These are phyloP conservation scores for Amiota mariae DNA, from an alignment of 2,888 invertebrate genomes.

Conservation along the genomic window DNA sequence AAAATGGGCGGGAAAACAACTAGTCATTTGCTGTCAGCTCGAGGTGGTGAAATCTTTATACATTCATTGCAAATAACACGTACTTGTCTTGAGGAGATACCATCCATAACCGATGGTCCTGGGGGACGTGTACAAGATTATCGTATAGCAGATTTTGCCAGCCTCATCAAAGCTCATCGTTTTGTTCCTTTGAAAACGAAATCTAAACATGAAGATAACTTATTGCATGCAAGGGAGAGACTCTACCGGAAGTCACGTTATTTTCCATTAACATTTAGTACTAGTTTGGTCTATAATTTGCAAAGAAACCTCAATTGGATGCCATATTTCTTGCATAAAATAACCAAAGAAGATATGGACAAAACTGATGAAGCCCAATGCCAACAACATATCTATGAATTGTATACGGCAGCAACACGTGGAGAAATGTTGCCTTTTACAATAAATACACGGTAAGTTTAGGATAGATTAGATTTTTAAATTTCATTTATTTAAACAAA, in stretches of 20 bases:
- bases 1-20: conserved; percentile 90
- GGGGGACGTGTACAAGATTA: conserved; percentile 97
- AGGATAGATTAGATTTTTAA: not conserved
- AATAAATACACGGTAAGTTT: conserved; percentile 76
- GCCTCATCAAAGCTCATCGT: conserved; percentile 88
- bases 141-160: conserved; percentile 87
- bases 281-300: conserved; percentile 89
- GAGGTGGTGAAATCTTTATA: conserved; percentile 96
- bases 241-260: conserved; percentile 87
- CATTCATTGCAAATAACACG: conserved; percentile 90
- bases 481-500: conserved; percentile 9
- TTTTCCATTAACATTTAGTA: conserved; percentile 91
- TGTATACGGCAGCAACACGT: conserved; percentile 87
- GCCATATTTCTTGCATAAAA: conserved; percentile 85
- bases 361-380: conserved; percentile 92
- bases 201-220: conserved; percentile 64
- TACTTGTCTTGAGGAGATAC: conserved; percentile 93
- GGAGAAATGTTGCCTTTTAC: conserved; percentile 86
- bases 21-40: conserved; percentile 93
- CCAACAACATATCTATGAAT: conserved; percentile 86
- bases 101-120: conserved; percentile 94
- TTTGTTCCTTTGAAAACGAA: conserved; percentile 81
- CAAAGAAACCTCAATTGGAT: conserved; percentile 86
- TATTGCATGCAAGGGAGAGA: conserved; percentile 80
- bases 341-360: conserved; percentile 86